Evolutionary conservation across 2,888 invertebrate genomes (phyloP).

Genomic region (Aleiodes testaceus): DNA sequence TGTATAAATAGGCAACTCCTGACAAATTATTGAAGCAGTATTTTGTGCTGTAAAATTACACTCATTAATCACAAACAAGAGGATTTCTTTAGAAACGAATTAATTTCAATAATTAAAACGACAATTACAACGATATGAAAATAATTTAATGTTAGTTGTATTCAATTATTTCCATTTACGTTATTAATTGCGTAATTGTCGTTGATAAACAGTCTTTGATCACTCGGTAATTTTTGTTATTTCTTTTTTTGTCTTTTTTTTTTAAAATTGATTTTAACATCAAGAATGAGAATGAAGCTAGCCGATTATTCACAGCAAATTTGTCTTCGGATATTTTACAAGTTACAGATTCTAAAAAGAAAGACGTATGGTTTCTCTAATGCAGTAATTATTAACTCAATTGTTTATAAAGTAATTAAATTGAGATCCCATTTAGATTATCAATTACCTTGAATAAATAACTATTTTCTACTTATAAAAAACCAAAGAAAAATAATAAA

Average conservation of each 20-base stretch:
- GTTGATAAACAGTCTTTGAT: slow-evolving; percentile 32
- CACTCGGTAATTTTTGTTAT: slow-evolving; percentile 7
- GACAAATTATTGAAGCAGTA: slow-evolving; percentile 10
- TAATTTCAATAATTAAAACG: not conserved
- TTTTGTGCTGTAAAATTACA: slow-evolving; percentile 4
- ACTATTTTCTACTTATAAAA: no score
- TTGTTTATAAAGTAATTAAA: no score
- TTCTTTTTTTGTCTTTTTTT: not conserved
- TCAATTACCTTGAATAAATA: no score
- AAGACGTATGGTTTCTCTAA: no score
- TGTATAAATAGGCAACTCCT: slow-evolving; percentile 13
- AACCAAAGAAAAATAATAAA: no score
- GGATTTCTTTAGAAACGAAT: not conserved
- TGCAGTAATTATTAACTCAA: no score
- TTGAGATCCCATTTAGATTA: no score
- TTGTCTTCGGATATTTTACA: not conserved
- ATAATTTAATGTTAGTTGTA: no score
- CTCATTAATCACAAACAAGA: not conserved
- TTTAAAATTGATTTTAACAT: slow-evolving; percentile 5
- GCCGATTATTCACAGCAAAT: not conserved
- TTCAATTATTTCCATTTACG: no score
- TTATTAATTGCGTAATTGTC: not conserved
- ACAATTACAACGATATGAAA: slow-evolving; percentile 1
- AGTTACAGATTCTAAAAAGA: no score
- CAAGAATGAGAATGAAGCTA: not conserved